phyloP scores from a whole-genome alignment of 2,113 vertebrate species.

The Rattus rattus region DNA sequence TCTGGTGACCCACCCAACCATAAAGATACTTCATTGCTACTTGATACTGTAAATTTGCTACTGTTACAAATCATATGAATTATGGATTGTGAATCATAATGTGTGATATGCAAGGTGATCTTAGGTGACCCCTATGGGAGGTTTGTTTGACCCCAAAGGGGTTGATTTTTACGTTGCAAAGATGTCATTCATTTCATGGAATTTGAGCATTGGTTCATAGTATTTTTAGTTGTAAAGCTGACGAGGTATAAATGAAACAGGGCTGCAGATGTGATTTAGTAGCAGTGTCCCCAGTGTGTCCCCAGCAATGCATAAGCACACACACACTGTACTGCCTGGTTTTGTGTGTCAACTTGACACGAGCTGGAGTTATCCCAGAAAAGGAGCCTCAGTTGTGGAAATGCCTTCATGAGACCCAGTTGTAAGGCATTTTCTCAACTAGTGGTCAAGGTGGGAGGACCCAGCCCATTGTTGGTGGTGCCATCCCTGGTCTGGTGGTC shows the following conservation, averaged over 20 bases:
- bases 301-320: neutral
- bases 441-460: too few species aligned
- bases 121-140: neutral
- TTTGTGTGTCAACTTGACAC: too few species aligned
- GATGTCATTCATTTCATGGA: neutral
- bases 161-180: neutral
- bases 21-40: neutral
- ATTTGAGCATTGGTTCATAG: conserved; percentile 1
- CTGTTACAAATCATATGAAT: neutral
- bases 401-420: too few species aligned
- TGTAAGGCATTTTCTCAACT: too few species aligned
- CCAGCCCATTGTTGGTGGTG: too few species aligned
- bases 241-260: neutral
- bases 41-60: neutral
- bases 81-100: neutral
- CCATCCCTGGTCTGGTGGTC: too few species aligned
- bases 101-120: neutral
- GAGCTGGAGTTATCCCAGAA: too few species aligned
- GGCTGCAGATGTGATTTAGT: neutral
- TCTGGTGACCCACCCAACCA: neutral
- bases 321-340: too few species aligned
- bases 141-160: neutral
- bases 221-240: conserved; percentile 16
- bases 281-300: neutral
- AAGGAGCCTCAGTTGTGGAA: too few species aligned